These are phyloP conservation scores for Catostomus latipinnis DNA, from an alignment of 2,797 vertebrate genomes.

Conservation along the genomic window DNA sequence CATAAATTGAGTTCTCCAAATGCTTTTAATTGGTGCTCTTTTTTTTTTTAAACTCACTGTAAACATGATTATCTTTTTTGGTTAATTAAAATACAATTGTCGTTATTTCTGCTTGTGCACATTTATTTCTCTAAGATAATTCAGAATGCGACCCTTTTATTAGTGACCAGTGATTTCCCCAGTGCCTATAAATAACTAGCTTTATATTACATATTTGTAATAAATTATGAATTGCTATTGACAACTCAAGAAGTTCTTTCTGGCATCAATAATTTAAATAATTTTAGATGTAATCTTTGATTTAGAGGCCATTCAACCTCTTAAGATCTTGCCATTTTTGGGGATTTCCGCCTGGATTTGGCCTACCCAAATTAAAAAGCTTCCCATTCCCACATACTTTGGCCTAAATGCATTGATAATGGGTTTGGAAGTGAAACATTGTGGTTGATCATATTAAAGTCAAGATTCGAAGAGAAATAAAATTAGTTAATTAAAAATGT, in stretches of 20 bases:
- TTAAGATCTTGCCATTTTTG: too few species aligned
- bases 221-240: too few species aligned
- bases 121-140: neutral
- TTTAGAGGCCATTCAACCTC: neutral
- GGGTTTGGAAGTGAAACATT: too few species aligned
- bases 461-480: too few species aligned
- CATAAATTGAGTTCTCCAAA: slow-evolving; percentile 43
- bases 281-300: neutral
- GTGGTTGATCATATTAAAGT: too few species aligned
- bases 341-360: too few species aligned
- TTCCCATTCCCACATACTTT: too few species aligned
- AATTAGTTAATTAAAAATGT: neutral
- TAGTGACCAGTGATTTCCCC: neutral
- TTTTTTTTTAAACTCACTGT: slow-evolving; percentile 53
- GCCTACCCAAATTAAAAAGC: too few species aligned
- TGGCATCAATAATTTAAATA: too few species aligned
- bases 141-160: neutral
- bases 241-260: too few species aligned
- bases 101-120: neutral
- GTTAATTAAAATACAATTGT: slow-evolving; percentile 58
- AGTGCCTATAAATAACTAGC: neutral
- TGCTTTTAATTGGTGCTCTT: slow-evolving; percentile 52
- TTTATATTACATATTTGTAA: too few species aligned
- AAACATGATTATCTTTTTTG: slow-evolving; percentile 40
- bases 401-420: too few species aligned